Percentiles rank a stretch among this genome's conserved stretches.
Conservation (phyloP, 2,113 vertebrate genomes). For the Neogale vison region DNA sequence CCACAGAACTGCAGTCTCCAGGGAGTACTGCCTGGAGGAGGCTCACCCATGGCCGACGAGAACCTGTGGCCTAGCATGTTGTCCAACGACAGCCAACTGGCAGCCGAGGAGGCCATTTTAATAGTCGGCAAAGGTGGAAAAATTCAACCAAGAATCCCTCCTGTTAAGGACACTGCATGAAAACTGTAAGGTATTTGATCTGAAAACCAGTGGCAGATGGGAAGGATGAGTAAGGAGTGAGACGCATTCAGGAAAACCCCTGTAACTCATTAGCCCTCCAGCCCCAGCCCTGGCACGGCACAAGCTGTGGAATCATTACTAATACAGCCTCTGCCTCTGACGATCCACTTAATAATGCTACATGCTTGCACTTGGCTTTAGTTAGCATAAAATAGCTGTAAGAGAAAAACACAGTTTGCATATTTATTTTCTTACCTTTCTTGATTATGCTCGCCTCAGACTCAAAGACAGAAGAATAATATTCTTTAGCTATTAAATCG, state of each 20-base stretch:
- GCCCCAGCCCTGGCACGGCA: background rate
- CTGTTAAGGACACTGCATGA: background rate
- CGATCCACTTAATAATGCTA: background rate
- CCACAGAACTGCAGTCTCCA: background rate
- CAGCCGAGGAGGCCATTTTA: background rate
- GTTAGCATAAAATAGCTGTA: background rate
- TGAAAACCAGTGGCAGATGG: background rate
- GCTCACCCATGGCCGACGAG: background rate
- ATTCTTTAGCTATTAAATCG: background rate
- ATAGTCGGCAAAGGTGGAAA: background rate
- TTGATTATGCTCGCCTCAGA: background rate
- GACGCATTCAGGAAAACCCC: background rate
- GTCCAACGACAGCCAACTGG: background rate
- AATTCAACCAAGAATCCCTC: background rate
- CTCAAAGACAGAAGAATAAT: background rate
- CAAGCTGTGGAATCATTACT: background rate
- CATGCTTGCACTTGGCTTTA: background rate
- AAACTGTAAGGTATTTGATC: background rate
- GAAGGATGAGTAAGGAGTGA: background rate
- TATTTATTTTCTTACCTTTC: slow-evolving; percentile 29
- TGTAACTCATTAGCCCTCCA: background rate
- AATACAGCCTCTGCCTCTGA: background rate
- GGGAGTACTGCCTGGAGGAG: background rate
- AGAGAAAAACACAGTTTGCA: slow-evolving; percentile 12
- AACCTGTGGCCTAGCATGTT: background rate